Evolutionary conservation across 2,888 invertebrate genomes (phyloP), one percentile per base, ranked within the genome.

Genomic region (Hirtodrosophila histrioides): DNA sequence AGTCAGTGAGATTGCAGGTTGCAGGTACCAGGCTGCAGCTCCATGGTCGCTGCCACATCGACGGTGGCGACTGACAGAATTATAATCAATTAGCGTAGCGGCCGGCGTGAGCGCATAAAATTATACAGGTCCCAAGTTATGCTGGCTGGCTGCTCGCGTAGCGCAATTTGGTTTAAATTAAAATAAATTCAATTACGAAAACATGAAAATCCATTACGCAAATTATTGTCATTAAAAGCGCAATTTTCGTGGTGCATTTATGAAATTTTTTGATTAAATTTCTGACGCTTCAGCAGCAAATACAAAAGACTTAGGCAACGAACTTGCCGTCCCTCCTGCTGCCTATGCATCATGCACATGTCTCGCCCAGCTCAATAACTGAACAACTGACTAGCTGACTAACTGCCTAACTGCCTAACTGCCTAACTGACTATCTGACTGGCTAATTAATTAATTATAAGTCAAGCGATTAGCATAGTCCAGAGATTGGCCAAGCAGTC

Each of bases 171-270:
- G 85, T 79, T 86, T 90, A 90, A 91, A 91, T 91, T 91, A 91
- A 91, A 91, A 91, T 90, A 91, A 91, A 91, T 91, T 91, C 91
- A 91, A 91, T 91, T 91, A 91, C 91, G 89, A 90, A 89, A 91
- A 91, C 91, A 91, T 91, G 90, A 86, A 90, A 91, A 91, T 90
- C 89, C 89, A 90, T 90, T 90, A 90, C 86, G 84, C 80, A 89
- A 90, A 90, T 90, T 90, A 89, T 90, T 89, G 88, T 89, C 90
- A 90, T 90, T 89, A 90, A 88, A 80, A 75, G 80, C 62, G 88
- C 88, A 84, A 87, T 87, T 88, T 88, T 69, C 73, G 69, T 60
- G 55, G 48, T 67, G 86, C 77, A 74, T 82, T 87, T 85, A 85
- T 73, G 65, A 76, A 78, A 9, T 41, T 66, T 79, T 81, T 81